Conservation (phyloP, 2,797 vertebrate genomes). For the Sebastes ruberrimus region DNA sequence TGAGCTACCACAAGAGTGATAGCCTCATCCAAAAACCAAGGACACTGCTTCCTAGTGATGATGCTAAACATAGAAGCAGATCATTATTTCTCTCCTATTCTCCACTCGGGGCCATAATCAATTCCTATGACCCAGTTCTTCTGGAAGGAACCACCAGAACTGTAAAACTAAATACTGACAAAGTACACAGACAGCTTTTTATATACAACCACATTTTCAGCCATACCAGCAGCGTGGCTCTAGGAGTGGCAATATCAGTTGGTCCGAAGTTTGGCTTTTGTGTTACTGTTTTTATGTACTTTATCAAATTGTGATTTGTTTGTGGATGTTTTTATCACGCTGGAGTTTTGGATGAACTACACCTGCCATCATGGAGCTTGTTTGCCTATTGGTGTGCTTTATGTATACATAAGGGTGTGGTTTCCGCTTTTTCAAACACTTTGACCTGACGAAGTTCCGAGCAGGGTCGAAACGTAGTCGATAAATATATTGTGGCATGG, state of each 20-base stretch:
- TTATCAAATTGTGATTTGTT: too few species aligned
- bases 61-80: constrained; percentile 54
- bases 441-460: too few species aligned
- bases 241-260: background rate
- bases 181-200: background rate
- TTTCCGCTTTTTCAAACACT: too few species aligned
- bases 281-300: too few species aligned
- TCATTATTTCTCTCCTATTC: constrained; percentile 43
- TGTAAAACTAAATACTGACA: background rate
- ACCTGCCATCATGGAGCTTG: too few species aligned
- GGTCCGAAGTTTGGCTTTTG: background rate
- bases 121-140: constrained; percentile 28
- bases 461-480: too few species aligned
- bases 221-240: background rate
- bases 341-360: too few species aligned
- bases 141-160: background rate
- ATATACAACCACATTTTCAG: background rate
- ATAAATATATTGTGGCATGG: too few species aligned
- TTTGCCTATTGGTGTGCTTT: too few species aligned
- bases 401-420: too few species aligned
- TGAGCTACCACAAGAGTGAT: constrained; percentile 39
- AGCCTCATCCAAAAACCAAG: constrained; percentile 47
- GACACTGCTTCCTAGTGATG: constrained; percentile 24
- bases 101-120: constrained; percentile 15
- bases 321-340: too few species aligned